Evolutionary conservation across 1,140 invertebrate species (phyloP).

Genomic region (Trichonephila inaurata): DNA sequence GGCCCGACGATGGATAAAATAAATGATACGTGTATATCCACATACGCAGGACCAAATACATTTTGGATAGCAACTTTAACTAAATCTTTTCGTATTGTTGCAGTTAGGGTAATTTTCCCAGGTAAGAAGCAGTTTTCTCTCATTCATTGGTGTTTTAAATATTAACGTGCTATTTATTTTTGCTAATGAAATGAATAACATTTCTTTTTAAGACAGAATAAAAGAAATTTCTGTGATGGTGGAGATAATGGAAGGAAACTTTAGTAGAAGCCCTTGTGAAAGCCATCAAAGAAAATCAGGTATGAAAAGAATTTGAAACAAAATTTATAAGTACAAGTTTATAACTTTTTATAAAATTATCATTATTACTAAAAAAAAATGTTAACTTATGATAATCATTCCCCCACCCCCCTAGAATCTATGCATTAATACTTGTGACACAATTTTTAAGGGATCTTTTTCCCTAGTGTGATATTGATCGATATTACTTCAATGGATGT

Average conservation of each 20-base stretch:
- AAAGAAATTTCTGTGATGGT: background rate
- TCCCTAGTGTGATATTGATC: too few species aligned
- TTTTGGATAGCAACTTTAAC: background rate
- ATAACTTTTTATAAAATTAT: background rate
- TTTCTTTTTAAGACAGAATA: conserved; percentile 10
- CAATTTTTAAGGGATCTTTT: too few species aligned
- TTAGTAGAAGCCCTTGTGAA: background rate
- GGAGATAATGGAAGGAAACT: background rate
- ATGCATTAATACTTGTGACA: too few species aligned
- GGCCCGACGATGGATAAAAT: background rate
- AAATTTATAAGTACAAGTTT: background rate
- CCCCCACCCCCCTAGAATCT: too few species aligned
- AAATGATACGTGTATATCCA: background rate
- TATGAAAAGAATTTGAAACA: background rate
- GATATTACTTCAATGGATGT: too few species aligned
- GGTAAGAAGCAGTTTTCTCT: background rate
- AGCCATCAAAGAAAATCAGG: background rate
- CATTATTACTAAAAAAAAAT: background rate
- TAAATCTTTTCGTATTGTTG: background rate
- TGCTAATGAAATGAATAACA: background rate
- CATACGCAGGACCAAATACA: background rate
- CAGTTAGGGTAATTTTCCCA: background rate
- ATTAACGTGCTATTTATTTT: background rate
- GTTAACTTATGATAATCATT: too few species aligned
- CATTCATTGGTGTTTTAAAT: background rate